Evolutionary conservation across 2,797 vertebrate genomes (phyloP).

Genomic region (Cebuella pygmaea): DNA sequence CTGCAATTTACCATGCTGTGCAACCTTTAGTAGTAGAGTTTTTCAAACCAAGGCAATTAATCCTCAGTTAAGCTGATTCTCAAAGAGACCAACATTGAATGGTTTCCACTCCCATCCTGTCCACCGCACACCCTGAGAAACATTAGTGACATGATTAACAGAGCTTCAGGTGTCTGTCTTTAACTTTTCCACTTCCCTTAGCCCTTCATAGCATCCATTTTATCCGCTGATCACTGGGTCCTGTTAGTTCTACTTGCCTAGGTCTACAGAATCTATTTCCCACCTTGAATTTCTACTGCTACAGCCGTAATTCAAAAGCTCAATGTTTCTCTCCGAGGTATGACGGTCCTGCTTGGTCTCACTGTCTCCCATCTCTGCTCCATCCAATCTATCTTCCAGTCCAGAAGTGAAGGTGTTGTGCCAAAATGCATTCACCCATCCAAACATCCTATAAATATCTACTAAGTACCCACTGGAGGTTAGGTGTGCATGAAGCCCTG

Average conservation of each 20-base stretch:
- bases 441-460: not conserved
- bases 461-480: not conserved
- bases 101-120: not conserved
- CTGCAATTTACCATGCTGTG: not conserved
- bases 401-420: not conserved
- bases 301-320: not conserved
- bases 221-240: not conserved
- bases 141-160: not conserved
- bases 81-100: not conserved
- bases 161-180: not conserved
- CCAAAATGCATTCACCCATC: not conserved
- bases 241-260: not conserved
- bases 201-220: not conserved
- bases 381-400: not conserved
- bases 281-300: not conserved
- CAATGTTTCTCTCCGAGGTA: not conserved
- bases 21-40: not conserved
- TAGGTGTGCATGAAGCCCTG: not conserved
- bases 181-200: not conserved
- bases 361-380: not conserved
- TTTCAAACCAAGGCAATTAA: constrained; percentile 24
- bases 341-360: not conserved
- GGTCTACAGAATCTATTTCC: not conserved
- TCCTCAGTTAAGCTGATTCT: not conserved
- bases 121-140: not conserved